These are phyloP conservation scores for Ornithorhynchus anatinus DNA, from an alignment of 2,113 vertebrate species.

Conservation along the genomic window DNA sequence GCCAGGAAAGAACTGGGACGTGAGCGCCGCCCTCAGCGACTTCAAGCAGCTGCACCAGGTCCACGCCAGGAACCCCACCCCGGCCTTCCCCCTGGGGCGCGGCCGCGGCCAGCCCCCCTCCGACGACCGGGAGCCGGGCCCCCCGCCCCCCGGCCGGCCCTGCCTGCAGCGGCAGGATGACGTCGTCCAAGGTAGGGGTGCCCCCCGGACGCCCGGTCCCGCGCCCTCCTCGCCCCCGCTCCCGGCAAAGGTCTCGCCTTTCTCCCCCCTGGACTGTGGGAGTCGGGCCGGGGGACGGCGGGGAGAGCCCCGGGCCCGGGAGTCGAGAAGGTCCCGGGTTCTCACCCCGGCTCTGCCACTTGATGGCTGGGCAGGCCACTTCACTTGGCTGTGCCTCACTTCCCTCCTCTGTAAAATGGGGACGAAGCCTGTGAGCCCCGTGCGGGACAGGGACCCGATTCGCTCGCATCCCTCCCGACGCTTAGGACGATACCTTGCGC, in stretches of 20 bases:
- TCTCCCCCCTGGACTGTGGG: background rate
- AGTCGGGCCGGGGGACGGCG: background rate
- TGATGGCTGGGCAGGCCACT: too few relatives aligned
- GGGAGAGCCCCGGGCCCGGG: background rate
- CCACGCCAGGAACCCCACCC: slow-evolving; percentile 81
- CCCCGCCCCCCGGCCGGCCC: slow-evolving; percentile 71
- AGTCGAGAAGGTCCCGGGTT: background rate
- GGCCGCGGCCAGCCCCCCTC: slow-evolving; percentile 44
- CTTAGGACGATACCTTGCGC: too few relatives aligned
- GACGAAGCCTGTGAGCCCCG: too few relatives aligned
- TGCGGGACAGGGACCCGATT: too few relatives aligned
- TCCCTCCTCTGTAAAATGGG: too few relatives aligned
- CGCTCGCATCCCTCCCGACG: too few relatives aligned
- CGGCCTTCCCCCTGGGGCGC: slow-evolving; percentile 77
- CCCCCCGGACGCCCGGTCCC: background rate
- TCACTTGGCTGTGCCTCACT: too few relatives aligned
- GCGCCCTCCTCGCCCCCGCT: background rate
- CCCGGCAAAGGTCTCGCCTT: accelerated
- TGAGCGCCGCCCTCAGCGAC: slow-evolving; percentile 90
- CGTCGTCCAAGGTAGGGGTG: slow-evolving; percentile 82
- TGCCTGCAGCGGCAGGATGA: slow-evolving; percentile 92
- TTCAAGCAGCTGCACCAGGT: slow-evolving; percentile 94
- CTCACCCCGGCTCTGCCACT: background rate
- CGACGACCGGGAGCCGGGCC: slow-evolving; percentile 74
- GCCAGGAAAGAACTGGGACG: slow-evolving; percentile 96